phyloP scores from a whole-genome alignment of 2,888 invertebrate genomes.

The Oscheius myriophilus region DNA sequence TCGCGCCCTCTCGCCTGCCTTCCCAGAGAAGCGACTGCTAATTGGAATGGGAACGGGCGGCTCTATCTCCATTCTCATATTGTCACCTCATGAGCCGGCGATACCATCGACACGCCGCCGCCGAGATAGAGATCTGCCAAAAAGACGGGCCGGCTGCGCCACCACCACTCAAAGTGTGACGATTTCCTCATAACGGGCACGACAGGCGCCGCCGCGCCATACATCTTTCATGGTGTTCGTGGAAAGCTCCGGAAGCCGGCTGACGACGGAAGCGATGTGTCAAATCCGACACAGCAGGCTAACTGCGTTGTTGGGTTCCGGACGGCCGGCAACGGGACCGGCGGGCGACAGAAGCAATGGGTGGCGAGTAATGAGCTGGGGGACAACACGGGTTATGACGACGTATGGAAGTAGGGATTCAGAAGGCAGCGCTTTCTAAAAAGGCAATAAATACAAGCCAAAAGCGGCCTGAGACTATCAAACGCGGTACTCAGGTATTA shows the following conservation, averaged over 20 bases:
- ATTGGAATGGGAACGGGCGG: not conserved
- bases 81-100: not conserved
- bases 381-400: constrained; percentile 16
- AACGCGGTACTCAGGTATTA: no score
- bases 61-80: constrained; percentile 9
- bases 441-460: no score
- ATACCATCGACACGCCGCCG: no score
- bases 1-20: no score
- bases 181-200: constrained; percentile 9
- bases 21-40: not conserved
- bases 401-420: no score
- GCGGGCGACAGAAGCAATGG: constrained; percentile 8
- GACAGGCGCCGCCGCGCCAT: constrained; percentile 5
- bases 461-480: no score
- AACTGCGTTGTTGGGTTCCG: no score
- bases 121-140: not conserved
- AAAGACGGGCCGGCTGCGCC: no score
- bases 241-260: constrained; percentile 11
- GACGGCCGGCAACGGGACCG: no score
- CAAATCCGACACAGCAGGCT: constrained; percentile 19
- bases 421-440: no score
- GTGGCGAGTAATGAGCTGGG: constrained; percentile 4
- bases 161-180: not conserved
- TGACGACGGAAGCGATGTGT: constrained; percentile 25
- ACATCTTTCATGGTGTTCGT: constrained; percentile 12